Evolutionary conservation across 2,113 vertebrate species (phyloP).

Genomic region (Nyctibius bracteatus): DNA sequence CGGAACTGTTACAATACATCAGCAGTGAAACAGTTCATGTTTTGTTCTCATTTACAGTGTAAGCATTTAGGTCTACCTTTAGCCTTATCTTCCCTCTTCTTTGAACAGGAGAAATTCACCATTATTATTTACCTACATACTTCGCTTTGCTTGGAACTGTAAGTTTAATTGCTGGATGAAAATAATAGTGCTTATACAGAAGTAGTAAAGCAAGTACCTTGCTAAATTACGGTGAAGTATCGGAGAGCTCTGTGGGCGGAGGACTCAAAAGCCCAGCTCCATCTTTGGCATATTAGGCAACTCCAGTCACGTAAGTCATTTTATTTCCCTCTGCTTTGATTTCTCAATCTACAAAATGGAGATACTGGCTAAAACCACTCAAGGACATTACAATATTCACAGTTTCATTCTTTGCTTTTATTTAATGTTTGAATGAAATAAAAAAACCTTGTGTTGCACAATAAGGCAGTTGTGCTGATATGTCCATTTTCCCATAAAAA

Average conservation of each 20-base stretch:
- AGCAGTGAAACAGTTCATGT: background rate
- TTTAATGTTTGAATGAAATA: background rate
- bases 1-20: background rate
- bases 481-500: background rate
- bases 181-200: background rate
- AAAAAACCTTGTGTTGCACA: background rate
- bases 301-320: background rate
- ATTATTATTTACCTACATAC: background rate
- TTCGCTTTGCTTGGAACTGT: background rate
- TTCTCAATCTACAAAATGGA: background rate
- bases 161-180: background rate
- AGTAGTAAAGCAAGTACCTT: background rate
- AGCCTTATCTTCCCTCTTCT: background rate
- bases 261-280: background rate
- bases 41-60: background rate
- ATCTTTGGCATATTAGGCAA: background rate
- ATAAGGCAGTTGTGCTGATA: background rate
- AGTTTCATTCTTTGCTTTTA: background rate
- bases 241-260: background rate
- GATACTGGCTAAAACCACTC: background rate
- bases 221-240: background rate
- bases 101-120: background rate
- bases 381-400: background rate
- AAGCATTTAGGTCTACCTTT: background rate
- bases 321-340: background rate